phyloP scores from a whole-genome alignment of 53 echinoderm and acorn worm genomes.

The Crossaster papposus region DNA sequence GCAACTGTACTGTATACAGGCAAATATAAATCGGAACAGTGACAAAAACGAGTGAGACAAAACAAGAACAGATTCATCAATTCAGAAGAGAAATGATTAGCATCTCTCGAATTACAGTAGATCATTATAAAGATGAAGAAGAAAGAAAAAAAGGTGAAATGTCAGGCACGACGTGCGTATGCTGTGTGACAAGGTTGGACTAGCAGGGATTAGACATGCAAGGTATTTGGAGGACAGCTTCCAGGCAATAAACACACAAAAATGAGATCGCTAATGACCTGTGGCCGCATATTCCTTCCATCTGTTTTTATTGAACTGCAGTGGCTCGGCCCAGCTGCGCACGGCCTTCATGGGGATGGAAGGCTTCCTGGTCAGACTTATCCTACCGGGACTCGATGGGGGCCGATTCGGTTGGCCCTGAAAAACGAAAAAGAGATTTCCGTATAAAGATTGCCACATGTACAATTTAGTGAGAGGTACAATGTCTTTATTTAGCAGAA shows the following conservation, averaged over 20 bases:
- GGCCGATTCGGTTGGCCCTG: constrained; percentile 60
- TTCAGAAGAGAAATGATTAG: no score
- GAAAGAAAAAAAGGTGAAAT: neutral
- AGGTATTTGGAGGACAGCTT: neutral
- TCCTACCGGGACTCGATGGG: constrained; percentile 82
- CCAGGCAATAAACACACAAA: neutral
- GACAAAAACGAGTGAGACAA: no score
- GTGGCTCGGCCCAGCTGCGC: constrained; percentile 75
- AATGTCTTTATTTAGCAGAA: no score
- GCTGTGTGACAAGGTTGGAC: neutral
- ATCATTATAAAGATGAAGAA: neutral
- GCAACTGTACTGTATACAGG: no score
- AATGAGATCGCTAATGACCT: constrained; percentile 43
- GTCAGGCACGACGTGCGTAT: neutral
- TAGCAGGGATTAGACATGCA: neutral
- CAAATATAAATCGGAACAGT: no score
- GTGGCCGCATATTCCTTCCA: constrained; percentile 85
- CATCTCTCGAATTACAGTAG: neutral
- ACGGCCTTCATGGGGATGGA: constrained; percentile 78
- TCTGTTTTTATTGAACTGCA: constrained; percentile 74
- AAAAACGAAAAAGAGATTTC: neutral
- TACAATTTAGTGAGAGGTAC: neutral
- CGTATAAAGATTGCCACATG: neutral
- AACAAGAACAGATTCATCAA: no score
- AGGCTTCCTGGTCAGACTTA: constrained; percentile 77